A percentile compares a stretch with the other conserved stretches of the same genome.
These are phyloP conservation scores for Vesta saturnalis DNA, from an alignment of 2,888 invertebrate species.

Conservation along the genomic window DNA sequence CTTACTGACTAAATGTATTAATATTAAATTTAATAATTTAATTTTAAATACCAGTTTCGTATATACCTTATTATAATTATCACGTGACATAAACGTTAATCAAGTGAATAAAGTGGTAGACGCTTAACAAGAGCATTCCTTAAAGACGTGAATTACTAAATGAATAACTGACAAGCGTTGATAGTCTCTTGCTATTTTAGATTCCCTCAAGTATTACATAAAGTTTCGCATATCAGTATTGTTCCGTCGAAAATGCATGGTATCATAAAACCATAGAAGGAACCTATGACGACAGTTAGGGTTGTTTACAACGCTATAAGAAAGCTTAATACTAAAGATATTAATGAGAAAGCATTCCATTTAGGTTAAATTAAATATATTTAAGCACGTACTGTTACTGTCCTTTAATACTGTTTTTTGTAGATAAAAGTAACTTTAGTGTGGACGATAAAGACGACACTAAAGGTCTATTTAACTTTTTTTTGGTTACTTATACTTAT, in stretches of 20 bases:
- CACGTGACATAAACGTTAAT: not conserved
- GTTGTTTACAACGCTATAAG: not conserved
- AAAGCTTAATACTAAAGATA: not conserved
- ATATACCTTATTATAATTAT: not conserved
- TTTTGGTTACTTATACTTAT: too few species aligned
- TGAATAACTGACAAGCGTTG: constrained; percentile 21
- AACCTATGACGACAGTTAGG: not conserved
- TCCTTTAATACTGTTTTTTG: too few species aligned
- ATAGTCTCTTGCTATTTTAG: constrained; percentile 21
- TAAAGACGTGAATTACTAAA: constrained; percentile 19
- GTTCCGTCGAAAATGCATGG: not conserved
- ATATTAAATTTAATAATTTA: too few species aligned
- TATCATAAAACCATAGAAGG: constrained; percentile 2
- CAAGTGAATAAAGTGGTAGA: not conserved
- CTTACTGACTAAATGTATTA: too few species aligned
- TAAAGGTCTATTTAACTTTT: too few species aligned
- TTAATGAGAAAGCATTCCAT: too few species aligned
- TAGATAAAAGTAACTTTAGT: too few species aligned
- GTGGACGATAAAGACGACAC: too few species aligned
- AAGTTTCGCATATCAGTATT: not conserved
- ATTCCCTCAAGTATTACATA: constrained; percentile 6
- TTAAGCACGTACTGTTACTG: too few species aligned
- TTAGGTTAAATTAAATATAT: too few species aligned
- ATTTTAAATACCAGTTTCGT: too few species aligned
- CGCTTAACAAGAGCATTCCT: not conserved